Evolutionary conservation across 2,888 invertebrate species (phyloP), one percentile per base, ranked within the genome.

Genomic region (Sussaba pulchella): DNA sequence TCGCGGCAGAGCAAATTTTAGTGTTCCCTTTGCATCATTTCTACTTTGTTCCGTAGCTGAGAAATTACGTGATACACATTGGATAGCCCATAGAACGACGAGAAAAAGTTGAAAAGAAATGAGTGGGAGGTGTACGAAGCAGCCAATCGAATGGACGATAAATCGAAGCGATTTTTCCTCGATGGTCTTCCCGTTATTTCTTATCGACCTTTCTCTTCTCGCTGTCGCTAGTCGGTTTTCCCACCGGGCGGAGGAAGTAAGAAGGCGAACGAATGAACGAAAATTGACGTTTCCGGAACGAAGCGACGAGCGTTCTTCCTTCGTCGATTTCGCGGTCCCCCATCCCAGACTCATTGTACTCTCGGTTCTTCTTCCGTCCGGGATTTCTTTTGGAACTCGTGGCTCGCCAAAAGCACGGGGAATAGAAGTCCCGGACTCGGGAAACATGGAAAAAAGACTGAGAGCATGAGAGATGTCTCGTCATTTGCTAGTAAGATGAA

Each of bases 211-310:
- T 41, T 72, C 74, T 76, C 71, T 83, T 85, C 84, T 84, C 83
- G 82, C 82, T 83, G 80, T 66, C 64, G 67, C 82, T 80, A 82
- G 82, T 84, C 85, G 79, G 82, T 82, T 83, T 82, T 84, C 80
- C 69, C 59, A 43, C 39, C 39, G 71, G n/a, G n/a, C n/a, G 10
- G 59, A 59, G 63, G 59, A 43, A 61, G 17, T 12, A 39, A 14
- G 59, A 61, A 17, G 17, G 69, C 36, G 69, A 69, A 59, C 26
- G 63, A 67, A 74, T 73, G 63, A 71, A 79, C 71, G 84, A 85
- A 88, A 88, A 87, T 86, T 87, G 87, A 81, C 86, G 84, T 88
- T 88, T 88, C 88, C 87, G 88, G 84, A 82, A 85, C 80, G 80
- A 36, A 36, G 57, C 57, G 36, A 57, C 81, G 73, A 69, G 67